These are phyloP conservation scores for Gymnopithys bicolor DNA, from an alignment of 2,797 vertebrate genomes.

Conservation along the genomic window DNA sequence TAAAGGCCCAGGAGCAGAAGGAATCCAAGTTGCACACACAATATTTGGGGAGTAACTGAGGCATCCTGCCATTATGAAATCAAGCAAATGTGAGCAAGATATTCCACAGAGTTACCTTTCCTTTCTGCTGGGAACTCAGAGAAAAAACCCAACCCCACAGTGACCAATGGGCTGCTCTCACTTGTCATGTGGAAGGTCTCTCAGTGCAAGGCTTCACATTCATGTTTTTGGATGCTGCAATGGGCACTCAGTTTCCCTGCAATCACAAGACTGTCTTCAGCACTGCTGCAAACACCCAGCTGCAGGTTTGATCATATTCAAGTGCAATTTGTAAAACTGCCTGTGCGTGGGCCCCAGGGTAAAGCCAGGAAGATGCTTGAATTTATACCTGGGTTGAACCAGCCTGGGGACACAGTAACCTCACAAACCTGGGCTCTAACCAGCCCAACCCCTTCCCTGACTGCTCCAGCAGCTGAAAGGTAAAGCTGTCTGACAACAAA, in stretches of 20 bases:
- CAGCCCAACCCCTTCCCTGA: not conserved
- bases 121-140: not conserved
- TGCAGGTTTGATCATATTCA: not conserved
- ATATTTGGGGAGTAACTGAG: not conserved
- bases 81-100: not conserved
- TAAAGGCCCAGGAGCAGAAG: not conserved
- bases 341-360: not conserved
- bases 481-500: not conserved
- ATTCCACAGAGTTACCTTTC: not conserved
- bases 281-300: not conserved
- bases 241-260: not conserved
- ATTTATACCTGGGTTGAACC: not conserved
- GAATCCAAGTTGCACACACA: not conserved
- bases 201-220: not conserved
- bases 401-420: not conserved
- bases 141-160: fast-evolving
- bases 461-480: not conserved
- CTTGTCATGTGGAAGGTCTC: not conserved
- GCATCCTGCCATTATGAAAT: not conserved
- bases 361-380: not conserved
- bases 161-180: not conserved
- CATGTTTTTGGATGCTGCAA: not conserved
- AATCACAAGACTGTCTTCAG: not conserved
- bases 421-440: not conserved
- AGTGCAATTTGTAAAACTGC: not conserved